Base-by-base conservation (phyloP, 2,888 invertebrate species). In the Apoderus coryli region DNA sequence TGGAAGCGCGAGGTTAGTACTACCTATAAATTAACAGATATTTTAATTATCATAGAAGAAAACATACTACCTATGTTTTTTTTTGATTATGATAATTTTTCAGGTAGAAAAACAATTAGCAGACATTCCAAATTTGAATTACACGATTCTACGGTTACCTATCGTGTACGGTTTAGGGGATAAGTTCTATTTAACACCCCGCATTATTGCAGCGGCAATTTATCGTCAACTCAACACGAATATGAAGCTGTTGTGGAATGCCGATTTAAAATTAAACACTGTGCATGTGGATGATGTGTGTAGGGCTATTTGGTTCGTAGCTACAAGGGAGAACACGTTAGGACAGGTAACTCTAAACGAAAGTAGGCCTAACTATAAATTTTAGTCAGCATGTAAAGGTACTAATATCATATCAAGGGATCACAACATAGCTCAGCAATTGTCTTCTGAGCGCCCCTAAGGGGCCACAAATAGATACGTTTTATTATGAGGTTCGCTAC, bases 201-300 rank as follows among this genome's bases (percentile, higher is more conserved):
- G 89, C 25, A 66, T 90, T 31, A 71, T 90, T 16, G 76, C 85
- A 47, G 89, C 86, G 34, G 81, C 80, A 22, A 76, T 90, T 40
- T 92, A 92, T 60, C 85, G 82, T 52, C 76, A 85, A 50, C 63
- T 89, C 15, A 73, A 76, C 19, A 86, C 90, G 59, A 81, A 82
- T 40, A 88, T 92, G 88, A 86, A 88, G 57, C 64, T 92, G 16
- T 63, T 90, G 12, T 92, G 90, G 89, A 82, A 79, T 22, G 74
- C 76, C 7, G 74, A 81, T 36, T 65, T 90, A 41, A 75, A 73
- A 50, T 69, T 86, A 62, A 85, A 89, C 59, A 92, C 90, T 0
- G 75, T 90, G 13, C 86, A 90, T 54, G 84, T 88, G 1, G 55
- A 61, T 11, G 92, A 92, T 59, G 67, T 86, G n/a, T 81, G 76